Evolutionary conservation across 2,113 vertebrate species (phyloP).

Genomic region (Xyliphius kryptos): DNA sequence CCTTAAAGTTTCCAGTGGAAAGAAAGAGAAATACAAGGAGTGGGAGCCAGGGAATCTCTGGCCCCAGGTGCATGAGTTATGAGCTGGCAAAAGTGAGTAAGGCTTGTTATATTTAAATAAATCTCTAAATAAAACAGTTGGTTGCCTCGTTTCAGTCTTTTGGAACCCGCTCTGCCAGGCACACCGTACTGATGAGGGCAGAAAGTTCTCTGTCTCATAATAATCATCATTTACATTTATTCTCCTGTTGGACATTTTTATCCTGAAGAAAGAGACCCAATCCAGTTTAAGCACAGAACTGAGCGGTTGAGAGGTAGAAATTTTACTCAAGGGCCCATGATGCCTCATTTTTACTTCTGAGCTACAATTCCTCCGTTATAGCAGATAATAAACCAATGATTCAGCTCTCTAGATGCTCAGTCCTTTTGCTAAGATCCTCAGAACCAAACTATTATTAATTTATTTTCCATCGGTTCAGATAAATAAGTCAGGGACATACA

Average conservation of each 20-base stretch:
- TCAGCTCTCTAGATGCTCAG: no score
- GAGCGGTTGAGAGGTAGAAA: background rate
- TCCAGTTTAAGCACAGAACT: background rate
- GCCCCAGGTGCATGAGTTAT: slow-evolving; percentile 29
- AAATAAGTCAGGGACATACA: no score
- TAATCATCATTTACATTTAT: background rate
- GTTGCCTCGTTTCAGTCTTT: background rate
- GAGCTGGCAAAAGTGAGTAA: slow-evolving; percentile 5
- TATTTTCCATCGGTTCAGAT: no score
- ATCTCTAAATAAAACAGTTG: background rate
- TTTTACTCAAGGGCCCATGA: background rate
- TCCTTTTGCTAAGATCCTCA: no score
- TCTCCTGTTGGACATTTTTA: background rate
- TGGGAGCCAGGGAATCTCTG: slow-evolving; percentile 24
- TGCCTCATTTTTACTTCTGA: background rate
- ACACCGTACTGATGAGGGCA: background rate
- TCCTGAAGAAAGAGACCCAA: background rate
- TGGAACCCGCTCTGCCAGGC: background rate
- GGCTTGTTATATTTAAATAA: slow-evolving; percentile 11
- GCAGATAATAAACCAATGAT: no score
- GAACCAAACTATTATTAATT: no score
- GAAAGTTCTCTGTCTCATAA: background rate
- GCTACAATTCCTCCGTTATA: background rate
- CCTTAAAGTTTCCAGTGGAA: slow-evolving; percentile 28
- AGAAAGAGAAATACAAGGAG: slow-evolving; percentile 20